Evolutionary conservation across 2,888 invertebrate species (phyloP).

Genomic region (Nomada ruficornis): DNA sequence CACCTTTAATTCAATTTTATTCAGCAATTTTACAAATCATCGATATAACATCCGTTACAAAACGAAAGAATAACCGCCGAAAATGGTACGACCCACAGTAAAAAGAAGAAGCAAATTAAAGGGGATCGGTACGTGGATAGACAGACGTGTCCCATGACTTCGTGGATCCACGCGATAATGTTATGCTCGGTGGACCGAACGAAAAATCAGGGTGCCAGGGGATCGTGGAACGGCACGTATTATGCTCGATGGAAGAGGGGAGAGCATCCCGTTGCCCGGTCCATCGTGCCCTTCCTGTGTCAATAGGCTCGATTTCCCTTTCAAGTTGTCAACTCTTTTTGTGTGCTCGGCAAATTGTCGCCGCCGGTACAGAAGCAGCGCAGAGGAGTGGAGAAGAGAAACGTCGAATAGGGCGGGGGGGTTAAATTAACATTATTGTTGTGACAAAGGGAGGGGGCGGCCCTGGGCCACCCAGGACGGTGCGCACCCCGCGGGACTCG

Average conservation of each 20-base stretch:
- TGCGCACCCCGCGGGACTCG: constrained; percentile 73
- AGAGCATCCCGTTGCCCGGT: constrained; percentile 52
- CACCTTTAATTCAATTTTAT: neutral
- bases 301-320: constrained; percentile 85
- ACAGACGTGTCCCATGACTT: constrained; percentile 52
- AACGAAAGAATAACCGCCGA: neutral
- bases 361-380: constrained; percentile 69
- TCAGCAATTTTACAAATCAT: neutral
- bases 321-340: constrained; percentile 84
- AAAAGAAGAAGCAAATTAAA: neutral
- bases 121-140: constrained; percentile 22
- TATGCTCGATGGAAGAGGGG: constrained; percentile 62
- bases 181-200: constrained; percentile 70
- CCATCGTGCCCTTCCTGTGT: constrained; percentile 77
- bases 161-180: constrained; percentile 70
- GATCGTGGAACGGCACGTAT: constrained; percentile 64
- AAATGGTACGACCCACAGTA: neutral
- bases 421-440: constrained; percentile 85
- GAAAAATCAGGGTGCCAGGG: constrained; percentile 63
- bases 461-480: constrained; percentile 71
- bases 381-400: constrained; percentile 52
- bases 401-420: constrained; percentile 61
- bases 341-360: constrained; percentile 83
- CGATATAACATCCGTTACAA: no score
- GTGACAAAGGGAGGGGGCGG: constrained; percentile 79